Conservation (phyloP, 2,888 invertebrate genomes). For the Julus scandinavius region DNA sequence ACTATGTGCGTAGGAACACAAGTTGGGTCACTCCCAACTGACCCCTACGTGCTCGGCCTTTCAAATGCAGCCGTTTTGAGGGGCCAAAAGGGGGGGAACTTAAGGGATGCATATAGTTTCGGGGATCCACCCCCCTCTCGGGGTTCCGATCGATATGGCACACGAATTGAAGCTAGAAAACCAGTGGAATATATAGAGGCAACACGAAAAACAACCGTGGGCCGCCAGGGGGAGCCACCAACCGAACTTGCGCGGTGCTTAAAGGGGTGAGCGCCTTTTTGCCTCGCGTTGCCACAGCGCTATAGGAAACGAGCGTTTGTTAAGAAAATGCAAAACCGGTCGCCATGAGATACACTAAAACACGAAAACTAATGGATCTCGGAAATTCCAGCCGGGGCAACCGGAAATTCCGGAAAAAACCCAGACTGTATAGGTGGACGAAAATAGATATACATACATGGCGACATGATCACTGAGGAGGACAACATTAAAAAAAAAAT, state of each 20-base stretch:
- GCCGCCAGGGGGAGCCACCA: conserved; percentile 37
- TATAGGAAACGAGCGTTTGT: conserved; percentile 51
- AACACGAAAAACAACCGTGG: background rate
- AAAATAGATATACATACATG: background rate
- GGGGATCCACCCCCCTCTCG: too few species aligned
- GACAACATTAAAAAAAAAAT: background rate
- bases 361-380: background rate
- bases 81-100: background rate
- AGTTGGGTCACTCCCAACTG: background rate
- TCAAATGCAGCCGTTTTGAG: background rate
- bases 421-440: too few species aligned
- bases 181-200: too few species aligned
- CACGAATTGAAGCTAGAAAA: background rate
- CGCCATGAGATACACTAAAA: background rate
- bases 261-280: conserved; percentile 47
- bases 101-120: too few species aligned
- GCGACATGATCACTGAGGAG: too few species aligned
- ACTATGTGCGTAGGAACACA: background rate
- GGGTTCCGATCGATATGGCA: background rate
- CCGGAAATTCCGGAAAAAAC: background rate
- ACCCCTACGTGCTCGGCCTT: background rate
- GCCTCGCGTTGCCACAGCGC: conserved; percentile 35
- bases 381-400: background rate
- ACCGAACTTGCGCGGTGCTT: background rate
- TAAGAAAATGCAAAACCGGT: conserved; percentile 8